Evolutionary conservation across 2,888 invertebrate genomes (phyloP).

Genomic region (Cancer borealis): DNA sequence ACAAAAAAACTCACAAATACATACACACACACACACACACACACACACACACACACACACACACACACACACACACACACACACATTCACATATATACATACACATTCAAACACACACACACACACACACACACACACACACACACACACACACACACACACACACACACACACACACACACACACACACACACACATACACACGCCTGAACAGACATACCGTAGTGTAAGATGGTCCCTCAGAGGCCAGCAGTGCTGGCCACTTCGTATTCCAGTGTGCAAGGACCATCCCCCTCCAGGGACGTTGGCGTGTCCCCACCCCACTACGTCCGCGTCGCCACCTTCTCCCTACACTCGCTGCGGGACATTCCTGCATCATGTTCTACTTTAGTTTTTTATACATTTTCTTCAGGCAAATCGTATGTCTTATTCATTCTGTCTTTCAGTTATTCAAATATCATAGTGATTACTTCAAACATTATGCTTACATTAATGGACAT

Average conservation of each 20-base stretch:
- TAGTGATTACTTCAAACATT: too few relatives aligned
- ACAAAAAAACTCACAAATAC: background rate
- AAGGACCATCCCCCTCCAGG: background rate
- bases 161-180: slow-evolving; percentile 56
- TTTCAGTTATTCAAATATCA: too few relatives aligned
- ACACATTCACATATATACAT: background rate
- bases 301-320: background rate
- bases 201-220: slow-evolving; percentile 9
- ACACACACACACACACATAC: slow-evolving; percentile 44
- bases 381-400: background rate
- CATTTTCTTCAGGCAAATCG: background rate
- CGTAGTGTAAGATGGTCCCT: slow-evolving; percentile 15
- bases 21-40: too few relatives aligned
- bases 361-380: background rate
- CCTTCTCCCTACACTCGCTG: background rate
- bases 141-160: slow-evolving; percentile 43
- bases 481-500: too few relatives aligned
- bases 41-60: background rate
- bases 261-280: slow-evolving; percentile 22
- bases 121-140: background rate
- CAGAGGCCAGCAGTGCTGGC: background rate
- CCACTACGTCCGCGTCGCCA: background rate
- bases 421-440: background rate
- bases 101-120: slow-evolving; percentile 60
- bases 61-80: slow-evolving; percentile 58